Conservation (phyloP, 2,888 invertebrate species). For the Noctua janthe region DNA sequence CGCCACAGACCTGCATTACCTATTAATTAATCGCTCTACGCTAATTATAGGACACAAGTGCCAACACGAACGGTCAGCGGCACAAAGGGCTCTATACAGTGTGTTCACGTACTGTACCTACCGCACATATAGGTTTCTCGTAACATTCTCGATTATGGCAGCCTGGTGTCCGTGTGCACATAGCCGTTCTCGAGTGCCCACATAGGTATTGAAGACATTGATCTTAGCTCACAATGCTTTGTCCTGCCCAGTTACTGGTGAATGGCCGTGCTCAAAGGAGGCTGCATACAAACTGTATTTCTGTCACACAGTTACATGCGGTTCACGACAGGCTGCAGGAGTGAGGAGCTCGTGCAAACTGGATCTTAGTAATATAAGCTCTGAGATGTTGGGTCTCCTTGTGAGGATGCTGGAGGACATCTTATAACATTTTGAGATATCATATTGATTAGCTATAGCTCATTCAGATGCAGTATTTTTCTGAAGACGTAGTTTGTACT, state of each 20-base stretch:
- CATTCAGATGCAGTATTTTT: not conserved
- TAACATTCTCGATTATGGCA: slow-evolving; percentile 74
- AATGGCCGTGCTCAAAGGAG: slow-evolving; percentile 80
- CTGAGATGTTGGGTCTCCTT: slow-evolving; percentile 16
- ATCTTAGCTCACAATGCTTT: slow-evolving; percentile 85
- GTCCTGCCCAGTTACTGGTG: slow-evolving; percentile 80
- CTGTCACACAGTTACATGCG: slow-evolving; percentile 78
- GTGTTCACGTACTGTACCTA: slow-evolving; percentile 55
- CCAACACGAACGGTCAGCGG: slow-evolving; percentile 80
- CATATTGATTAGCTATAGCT: not conserved
- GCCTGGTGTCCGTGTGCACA: slow-evolving; percentile 71
- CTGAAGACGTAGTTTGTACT: not conserved
- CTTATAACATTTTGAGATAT: not conserved
- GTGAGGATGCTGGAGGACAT: slow-evolving; percentile 4
- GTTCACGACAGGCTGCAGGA: slow-evolving; percentile 49
- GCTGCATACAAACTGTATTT: slow-evolving; percentile 79
- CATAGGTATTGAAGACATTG: slow-evolving; percentile 82
- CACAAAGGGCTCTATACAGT: slow-evolving; percentile 77
- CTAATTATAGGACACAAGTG: slow-evolving; percentile 87
- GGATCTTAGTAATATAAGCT: slow-evolving; percentile 26
- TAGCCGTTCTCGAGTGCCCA: slow-evolving; percentile 77
- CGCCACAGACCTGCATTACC: slow-evolving; percentile 80
- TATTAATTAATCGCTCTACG: slow-evolving; percentile 88
- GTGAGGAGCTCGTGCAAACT: slow-evolving; percentile 43
- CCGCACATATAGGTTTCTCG: slow-evolving; percentile 47